Evolutionary conservation across 2,888 invertebrate genomes (phyloP).

Genomic region (Erebia ligea): DNA sequence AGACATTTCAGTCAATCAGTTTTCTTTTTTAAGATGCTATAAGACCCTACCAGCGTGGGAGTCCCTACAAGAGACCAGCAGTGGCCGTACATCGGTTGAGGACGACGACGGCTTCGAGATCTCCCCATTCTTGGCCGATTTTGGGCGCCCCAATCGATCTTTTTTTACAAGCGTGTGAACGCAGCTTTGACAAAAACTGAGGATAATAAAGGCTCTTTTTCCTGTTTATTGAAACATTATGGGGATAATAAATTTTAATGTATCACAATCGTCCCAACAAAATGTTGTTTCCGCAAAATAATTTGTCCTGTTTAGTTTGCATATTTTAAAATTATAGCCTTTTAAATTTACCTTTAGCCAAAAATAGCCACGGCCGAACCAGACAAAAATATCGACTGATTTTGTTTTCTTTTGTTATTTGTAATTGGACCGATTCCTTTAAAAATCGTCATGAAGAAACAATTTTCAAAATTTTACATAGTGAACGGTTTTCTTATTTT

Average conservation of each 20-base stretch:
- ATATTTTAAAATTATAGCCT: background rate
- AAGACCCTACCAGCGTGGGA: too few relatives aligned
- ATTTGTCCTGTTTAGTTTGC: background rate
- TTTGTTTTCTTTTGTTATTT: too few relatives aligned
- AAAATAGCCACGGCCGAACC: too few relatives aligned
- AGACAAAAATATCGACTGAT: too few relatives aligned
- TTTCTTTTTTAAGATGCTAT: too few relatives aligned
- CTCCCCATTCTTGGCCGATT: background rate
- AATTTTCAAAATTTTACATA: too few relatives aligned
- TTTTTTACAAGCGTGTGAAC: conserved; percentile 6
- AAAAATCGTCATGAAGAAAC: too few relatives aligned
- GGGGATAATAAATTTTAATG: conserved; percentile 24
- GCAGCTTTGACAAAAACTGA: conserved; percentile 17
- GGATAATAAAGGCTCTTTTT: conserved; percentile 28
- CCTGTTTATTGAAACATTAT: conserved; percentile 28
- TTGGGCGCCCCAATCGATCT: background rate
- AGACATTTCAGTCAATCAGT: too few relatives aligned
- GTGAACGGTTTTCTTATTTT: too few relatives aligned
- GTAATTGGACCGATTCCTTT: too few relatives aligned
- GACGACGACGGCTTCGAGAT: background rate
- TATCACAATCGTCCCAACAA: conserved; percentile 22
- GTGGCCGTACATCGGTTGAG: too few relatives aligned
- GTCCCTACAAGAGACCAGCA: too few relatives aligned
- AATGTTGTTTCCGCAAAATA: conserved; percentile 18
- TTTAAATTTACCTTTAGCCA: background rate